These are phyloP conservation scores for Dicyrtoma fusca DNA, from an alignment of 2,888 invertebrate genomes.

Conservation along the genomic window DNA sequence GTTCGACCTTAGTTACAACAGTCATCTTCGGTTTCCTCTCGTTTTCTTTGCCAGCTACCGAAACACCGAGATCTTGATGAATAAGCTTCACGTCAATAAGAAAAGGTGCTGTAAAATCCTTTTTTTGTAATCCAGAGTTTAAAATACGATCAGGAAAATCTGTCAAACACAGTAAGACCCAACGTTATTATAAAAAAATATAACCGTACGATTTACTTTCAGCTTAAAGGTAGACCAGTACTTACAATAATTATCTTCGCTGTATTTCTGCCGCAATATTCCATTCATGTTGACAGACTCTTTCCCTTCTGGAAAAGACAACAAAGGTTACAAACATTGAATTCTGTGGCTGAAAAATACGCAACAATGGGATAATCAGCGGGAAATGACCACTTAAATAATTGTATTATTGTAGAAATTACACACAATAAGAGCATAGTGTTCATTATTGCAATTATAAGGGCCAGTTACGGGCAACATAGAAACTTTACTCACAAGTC, in stretches of 20 bases:
- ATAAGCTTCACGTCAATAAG: conserved; percentile 32
- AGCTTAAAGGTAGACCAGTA: not conserved
- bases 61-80: conserved; percentile 11
- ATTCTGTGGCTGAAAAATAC: no score
- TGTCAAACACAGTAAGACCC: no score
- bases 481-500: no score
- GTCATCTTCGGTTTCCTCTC: not conserved
- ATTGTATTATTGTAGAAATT: no score
- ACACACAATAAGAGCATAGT: no score
- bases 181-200: conserved; percentile 2
- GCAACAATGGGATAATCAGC: no score
- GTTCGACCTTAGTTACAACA: not conserved
- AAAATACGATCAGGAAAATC: conserved; percentile 33
- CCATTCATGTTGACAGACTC: conserved; percentile 35
- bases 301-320: conserved; percentile 18
- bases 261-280: conserved; percentile 24
- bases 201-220: not conserved
- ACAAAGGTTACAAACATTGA: not conserved
- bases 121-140: conserved; percentile 29
- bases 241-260: conserved; percentile 27
- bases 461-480: no score
- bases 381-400: no score
- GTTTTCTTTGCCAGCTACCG: not conserved
- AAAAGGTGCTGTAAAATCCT: conserved; percentile 34
- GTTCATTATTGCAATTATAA: no score